Base-by-base conservation (phyloP, 2,888 invertebrate genomes). In the Mechanitis messenoides region DNA sequence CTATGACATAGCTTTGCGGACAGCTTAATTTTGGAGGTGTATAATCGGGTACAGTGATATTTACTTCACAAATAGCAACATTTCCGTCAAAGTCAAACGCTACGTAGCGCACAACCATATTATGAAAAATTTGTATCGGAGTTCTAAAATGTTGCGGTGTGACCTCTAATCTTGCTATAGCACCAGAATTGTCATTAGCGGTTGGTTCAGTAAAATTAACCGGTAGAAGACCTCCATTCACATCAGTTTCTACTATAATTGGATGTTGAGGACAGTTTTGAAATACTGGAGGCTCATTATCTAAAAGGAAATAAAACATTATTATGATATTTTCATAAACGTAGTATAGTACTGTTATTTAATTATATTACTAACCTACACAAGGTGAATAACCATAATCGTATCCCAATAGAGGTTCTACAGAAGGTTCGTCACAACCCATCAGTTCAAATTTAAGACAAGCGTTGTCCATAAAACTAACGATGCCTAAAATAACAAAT, bases 71-170 rank as follows among this genome's bases (percentile, higher is more conserved):
- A 78, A 97, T 97, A 12, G 98, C 99, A 12, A 97, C 97, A 78
- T 99, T 99, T 70, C 98, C 98, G 77, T 98, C 98, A 74, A 96
- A 97, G 87, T 99, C 99, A 75, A 97, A 98, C 3, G 98, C 99
- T 1, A 98, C 95, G 76, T 98, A 99, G 87, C 97, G 95, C 0
- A 98, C 96, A 38, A 97, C 95, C 76, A 96, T 96, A 69, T 98
- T 97, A 77, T 96, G 94, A 83, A 98, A 97, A 11, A 97, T 93
- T 79, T 94, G 93, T 68, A 96, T 92, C 0, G 97, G 97, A 1
- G 97, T 97, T 76, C 92, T 94, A 84, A 98, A 98, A 72, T 95
- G 96, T 71, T 95, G 94, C 0, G 98, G 98, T 70, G 96, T 96
- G 0, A 98, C 95, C 91, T 98, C 97, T 66, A 97, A 91, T 72